A percentile compares a stretch with the other conserved stretches of the same genome.
Evolutionary conservation across 1,140 invertebrate species (phyloP).

Genomic region (Hyles euphorbiae): DNA sequence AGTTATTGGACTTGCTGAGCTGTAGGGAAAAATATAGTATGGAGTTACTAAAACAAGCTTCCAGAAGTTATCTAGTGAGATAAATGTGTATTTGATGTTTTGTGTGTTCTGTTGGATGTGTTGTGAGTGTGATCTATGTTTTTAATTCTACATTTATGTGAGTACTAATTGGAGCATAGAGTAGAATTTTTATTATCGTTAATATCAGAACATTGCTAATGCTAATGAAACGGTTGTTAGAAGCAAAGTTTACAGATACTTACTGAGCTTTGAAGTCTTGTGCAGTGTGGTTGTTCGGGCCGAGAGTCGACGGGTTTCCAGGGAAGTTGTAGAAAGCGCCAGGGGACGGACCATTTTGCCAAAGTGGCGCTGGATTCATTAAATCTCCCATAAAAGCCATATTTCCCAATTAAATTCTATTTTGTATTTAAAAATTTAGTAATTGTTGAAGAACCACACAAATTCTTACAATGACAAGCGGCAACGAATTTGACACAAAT

Average conservation of each 20-base stretch:
- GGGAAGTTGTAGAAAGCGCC: slow-evolving; percentile 84
- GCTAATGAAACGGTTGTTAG: background rate
- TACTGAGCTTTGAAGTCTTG: slow-evolving; percentile 80
- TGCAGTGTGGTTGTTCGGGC: slow-evolving; percentile 52
- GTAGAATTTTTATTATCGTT: background rate
- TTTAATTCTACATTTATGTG: background rate
- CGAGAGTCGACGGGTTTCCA: slow-evolving; percentile 51
- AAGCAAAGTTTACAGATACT: slow-evolving; percentile 46
- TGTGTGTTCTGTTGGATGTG: background rate
- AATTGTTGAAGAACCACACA: slow-evolving; percentile 1
- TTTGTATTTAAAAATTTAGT: background rate
- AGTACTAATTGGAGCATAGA: too few relatives aligned
- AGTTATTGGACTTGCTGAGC: slow-evolving; percentile 85
- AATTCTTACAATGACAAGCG: slow-evolving; percentile 49
- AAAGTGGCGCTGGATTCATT: slow-evolving; percentile 74
- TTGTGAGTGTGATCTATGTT: background rate
- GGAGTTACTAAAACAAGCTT: background rate
- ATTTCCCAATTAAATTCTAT: slow-evolving; percentile 7
- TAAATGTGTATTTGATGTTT: background rate
- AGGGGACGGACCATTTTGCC: slow-evolving; percentile 83
- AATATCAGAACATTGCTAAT: background rate
- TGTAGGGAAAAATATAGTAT: slow-evolving; percentile 22
- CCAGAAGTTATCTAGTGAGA: background rate
- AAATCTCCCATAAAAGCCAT: slow-evolving; percentile 66
- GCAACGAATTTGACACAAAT: slow-evolving; percentile 39